These are phyloP conservation scores for Lomographa bimaculata DNA, from an alignment of 2,888 invertebrate species.

Conservation along the genomic window DNA sequence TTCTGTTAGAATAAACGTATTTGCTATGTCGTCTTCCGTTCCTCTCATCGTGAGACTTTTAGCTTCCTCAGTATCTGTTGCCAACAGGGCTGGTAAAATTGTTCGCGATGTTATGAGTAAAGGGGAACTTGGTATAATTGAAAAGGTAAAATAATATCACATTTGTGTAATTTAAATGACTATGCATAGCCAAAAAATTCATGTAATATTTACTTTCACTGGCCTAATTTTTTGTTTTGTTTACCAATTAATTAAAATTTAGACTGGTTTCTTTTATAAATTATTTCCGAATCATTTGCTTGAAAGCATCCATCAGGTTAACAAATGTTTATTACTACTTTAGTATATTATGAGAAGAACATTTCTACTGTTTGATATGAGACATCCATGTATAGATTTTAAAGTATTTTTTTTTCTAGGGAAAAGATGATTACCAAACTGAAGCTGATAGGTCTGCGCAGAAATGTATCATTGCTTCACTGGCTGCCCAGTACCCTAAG, in stretches of 20 bases:
- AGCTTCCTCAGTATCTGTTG: constrained; percentile 91
- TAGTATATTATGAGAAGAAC: no score
- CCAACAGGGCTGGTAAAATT: constrained; percentile 93
- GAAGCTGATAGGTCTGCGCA: constrained; percentile 99
- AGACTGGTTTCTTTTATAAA: no score
- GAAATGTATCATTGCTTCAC: constrained; percentile 94
- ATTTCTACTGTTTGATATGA: no score
- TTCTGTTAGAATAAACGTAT: background rate
- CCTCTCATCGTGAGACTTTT: constrained; percentile 88
- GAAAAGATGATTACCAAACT: constrained; percentile 97
- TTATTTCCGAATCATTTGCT: no score
- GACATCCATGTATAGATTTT: no score
- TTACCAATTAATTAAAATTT: no score
- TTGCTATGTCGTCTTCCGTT: constrained; percentile 83
- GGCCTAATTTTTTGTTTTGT: background rate
- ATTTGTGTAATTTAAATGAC: no score
- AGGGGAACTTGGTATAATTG: constrained; percentile 95
- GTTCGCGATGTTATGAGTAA: constrained; percentile 95
- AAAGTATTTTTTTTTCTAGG: constrained; percentile 76
- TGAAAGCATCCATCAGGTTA: no score
- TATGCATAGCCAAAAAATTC: no score
- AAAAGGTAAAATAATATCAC: constrained; percentile 86
- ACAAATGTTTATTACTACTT: no score
- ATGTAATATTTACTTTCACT: constrained; percentile 1
- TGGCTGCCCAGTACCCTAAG: constrained; percentile 92